Percentiles rank a stretch among this genome's conserved stretches.
Conservation (phyloP, 2,797 vertebrate species). For the Cossypha heuglini region DNA sequence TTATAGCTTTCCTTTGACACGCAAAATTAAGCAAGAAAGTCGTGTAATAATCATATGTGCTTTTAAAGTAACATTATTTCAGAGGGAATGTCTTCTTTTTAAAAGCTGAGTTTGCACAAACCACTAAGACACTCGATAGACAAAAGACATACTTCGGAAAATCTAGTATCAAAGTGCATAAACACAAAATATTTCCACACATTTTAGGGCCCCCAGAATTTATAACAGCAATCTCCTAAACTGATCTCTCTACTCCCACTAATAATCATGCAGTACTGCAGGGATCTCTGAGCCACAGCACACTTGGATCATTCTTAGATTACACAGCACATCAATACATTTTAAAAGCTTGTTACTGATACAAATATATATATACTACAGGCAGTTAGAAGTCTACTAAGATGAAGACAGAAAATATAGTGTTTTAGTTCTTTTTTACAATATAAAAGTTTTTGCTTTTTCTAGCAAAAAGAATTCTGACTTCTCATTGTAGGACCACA, state of each 20-base stretch:
- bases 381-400: not conserved
- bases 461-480: not conserved
- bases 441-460: not conserved
- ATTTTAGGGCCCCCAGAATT: not conserved
- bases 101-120: not conserved
- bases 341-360: not conserved
- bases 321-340: not conserved
- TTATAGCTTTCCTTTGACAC: not conserved
- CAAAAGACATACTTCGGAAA: not conserved
- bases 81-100: not conserved
- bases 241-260: not conserved
- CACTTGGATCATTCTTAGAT: not conserved
- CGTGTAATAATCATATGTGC: not conserved
- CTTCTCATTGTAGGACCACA: not conserved
- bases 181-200: not conserved
- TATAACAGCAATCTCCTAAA: not conserved
- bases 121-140: not conserved
- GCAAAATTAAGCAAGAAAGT: slow-evolving; percentile 33
- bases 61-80: not conserved
- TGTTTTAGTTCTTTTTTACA: not conserved
- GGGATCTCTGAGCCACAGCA: not conserved
- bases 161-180: not conserved
- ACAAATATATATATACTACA: not conserved
- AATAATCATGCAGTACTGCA: not conserved
- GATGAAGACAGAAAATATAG: not conserved